Evolutionary conservation across 2,888 invertebrate genomes (phyloP), one percentile per base, ranked within the genome.

Genomic region (Meliscaeva auricollis): DNA sequence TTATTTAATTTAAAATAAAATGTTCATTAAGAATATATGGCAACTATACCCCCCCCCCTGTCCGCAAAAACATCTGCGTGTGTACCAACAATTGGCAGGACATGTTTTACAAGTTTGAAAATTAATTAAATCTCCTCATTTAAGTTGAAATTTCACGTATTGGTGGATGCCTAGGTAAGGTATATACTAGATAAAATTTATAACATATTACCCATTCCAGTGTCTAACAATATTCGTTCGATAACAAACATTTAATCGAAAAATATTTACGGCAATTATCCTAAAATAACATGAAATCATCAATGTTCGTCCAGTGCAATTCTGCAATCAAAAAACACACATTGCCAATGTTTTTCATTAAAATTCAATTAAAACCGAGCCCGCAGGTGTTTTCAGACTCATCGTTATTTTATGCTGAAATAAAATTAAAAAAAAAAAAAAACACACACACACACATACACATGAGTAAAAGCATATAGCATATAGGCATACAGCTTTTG

Each of bases 181-280:
- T 9, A 8, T 26, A 7, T 20, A 20, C n/a, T 46, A 7, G 7
- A 35, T 20, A 13, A 38, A 20, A 58, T 38, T n/a, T 38, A 58
- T 17, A 17, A 17, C 56, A 48, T 32, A 73, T 68, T 68, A 64
- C 48, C 52, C 62, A 44, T 8, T 35, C 62, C 60, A 46, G 15
- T n/a, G n/a, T 46, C 46, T 46, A 46, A 64, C 30, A 46, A 64
- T 13, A 38, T 38, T 11, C 38, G 13, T 11, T 48, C 73, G 38
- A 64, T 78, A 70, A 64, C 74, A 69, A 78, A 50, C 69, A 74
- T 68, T 73, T 78, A 64, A 69, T 74, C 44, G 80, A 66, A 84
- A 84, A 80, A 84, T 72, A 84, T 80, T 84, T 80, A 58, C 46
- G 75, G 80, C 84, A 84, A 79, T 84, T 84, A 80, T 75, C 79